A percentile compares a stretch with the other conserved stretches of the same genome.
Evolutionary conservation across 2,888 invertebrate genomes (phyloP).

Genomic region (Sminthurides aquaticus): DNA sequence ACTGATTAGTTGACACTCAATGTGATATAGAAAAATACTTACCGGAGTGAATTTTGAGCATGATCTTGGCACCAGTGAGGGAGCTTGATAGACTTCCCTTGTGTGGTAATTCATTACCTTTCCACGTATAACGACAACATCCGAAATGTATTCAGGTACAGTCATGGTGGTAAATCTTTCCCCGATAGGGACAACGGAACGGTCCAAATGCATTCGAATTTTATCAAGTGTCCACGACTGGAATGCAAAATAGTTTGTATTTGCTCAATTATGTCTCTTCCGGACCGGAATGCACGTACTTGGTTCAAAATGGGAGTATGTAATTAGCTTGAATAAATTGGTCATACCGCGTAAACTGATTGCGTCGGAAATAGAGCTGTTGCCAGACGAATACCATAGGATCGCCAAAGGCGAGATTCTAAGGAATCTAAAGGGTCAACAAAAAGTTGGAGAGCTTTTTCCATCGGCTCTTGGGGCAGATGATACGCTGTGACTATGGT

Average conservation of each 20-base stretch:
- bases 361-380: slow-evolving; percentile 53
- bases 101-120: slow-evolving; percentile 53
- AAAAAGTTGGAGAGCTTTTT: slow-evolving; percentile 44
- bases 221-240: slow-evolving; percentile 54
- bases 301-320: background rate
- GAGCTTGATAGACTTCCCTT: slow-evolving; percentile 54
- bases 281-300: no score
- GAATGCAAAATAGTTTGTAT: no score
- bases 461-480: slow-evolving; percentile 45
- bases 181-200: slow-evolving; percentile 54
- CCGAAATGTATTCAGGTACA: slow-evolving; percentile 54
- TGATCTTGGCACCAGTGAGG: slow-evolving; percentile 54
- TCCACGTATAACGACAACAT: slow-evolving; percentile 55
- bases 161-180: slow-evolving; percentile 52
- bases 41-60: slow-evolving; percentile 28
- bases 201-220: slow-evolving; percentile 54
- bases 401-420: slow-evolving; percentile 57
- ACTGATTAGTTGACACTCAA: background rate
- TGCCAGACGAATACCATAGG: slow-evolving; percentile 55
- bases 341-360: slow-evolving; percentile 47
- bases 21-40: background rate
- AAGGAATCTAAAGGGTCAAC: slow-evolving; percentile 51
- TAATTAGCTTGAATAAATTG: background rate
- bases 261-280: background rate
- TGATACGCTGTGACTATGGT: slow-evolving; percentile 52